phyloP scores from a whole-genome alignment of 23 tunicate species.

The Trididemnum nubilum region DNA sequence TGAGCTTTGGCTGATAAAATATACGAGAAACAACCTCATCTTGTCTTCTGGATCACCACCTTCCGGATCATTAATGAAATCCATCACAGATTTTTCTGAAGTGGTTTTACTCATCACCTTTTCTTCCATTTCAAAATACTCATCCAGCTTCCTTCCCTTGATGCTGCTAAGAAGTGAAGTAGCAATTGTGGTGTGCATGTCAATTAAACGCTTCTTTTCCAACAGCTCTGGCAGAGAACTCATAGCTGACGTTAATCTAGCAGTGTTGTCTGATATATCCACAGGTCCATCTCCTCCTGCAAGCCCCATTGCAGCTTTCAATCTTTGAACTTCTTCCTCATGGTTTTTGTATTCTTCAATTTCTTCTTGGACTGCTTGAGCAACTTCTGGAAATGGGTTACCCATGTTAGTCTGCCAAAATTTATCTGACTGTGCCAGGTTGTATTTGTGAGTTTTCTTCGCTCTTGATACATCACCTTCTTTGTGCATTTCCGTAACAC shows the following conservation, averaged over 20 bases:
- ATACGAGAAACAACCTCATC: conserved; percentile 79
- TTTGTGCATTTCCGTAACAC: conserved; percentile 55
- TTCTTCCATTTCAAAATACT: conserved; percentile 94
- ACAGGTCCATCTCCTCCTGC: conserved; percentile 87
- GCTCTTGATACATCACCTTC: conserved; percentile 42
- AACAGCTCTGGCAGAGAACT: conserved; percentile 83
- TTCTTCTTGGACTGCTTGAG: conserved; percentile 96
- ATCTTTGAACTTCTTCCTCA: conserved; percentile 86
- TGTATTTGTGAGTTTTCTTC: conserved; percentile 62
- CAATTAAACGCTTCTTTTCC: conserved; percentile 88
- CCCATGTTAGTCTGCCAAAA: conserved; percentile 91
- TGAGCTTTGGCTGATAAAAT: conserved; percentile 59
- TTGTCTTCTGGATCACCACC: conserved; percentile 73
- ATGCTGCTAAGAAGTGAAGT: conserved; percentile 79
- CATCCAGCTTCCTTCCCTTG: conserved; percentile 91
- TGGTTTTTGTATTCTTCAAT: conserved; percentile 88
- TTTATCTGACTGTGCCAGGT: conserved; percentile 62
- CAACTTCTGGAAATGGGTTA: conserved; percentile 95
- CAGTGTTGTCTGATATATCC: conserved; percentile 95
- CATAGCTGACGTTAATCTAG: conserved; percentile 87
- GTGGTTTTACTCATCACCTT: conserved; percentile 80
- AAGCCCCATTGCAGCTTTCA: conserved; percentile 86
- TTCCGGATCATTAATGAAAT: conserved; percentile 69
- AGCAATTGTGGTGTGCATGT: conserved; percentile 98
- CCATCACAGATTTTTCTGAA: conserved; percentile 70